Percentiles rank a stretch among this genome's conserved stretches.
Evolutionary conservation across 2,888 invertebrate genomes (phyloP).

Genomic region (Drosophila subquinaria): DNA sequence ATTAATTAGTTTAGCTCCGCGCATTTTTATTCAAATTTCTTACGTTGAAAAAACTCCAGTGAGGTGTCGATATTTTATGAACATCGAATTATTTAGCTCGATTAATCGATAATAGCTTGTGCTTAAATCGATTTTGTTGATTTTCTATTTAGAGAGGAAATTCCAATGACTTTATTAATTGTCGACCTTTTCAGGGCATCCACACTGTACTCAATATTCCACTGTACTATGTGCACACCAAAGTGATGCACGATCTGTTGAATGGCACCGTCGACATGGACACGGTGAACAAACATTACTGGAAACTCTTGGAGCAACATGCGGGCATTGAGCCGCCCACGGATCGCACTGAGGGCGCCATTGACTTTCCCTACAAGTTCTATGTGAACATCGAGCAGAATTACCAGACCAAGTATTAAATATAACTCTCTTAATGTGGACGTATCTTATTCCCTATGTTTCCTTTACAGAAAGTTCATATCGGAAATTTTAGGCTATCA

Average conservation of each 20-base stretch:
- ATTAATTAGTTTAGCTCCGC: too few relatives aligned
- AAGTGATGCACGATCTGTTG: conserved; percentile 90
- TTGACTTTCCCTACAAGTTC: conserved; percentile 92
- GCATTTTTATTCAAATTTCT: too few relatives aligned
- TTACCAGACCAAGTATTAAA: conserved; percentile 80
- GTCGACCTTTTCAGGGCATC: conserved; percentile 86
- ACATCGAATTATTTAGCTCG: too few relatives aligned
- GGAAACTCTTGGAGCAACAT: conserved; percentile 88
- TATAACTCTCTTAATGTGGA: background rate
- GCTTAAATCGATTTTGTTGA: too few relatives aligned
- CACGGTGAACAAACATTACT: conserved; percentile 89
- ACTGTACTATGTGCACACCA: conserved; percentile 89
- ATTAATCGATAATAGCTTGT: too few relatives aligned
- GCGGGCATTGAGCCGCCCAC: conserved; percentile 90
- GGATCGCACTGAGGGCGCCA: conserved; percentile 88
- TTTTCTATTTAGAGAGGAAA: too few relatives aligned
- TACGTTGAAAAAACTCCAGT: too few relatives aligned
- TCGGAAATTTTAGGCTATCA: conserved; percentile 93
- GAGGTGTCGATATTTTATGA: too few relatives aligned
- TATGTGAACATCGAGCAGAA: conserved; percentile 86
- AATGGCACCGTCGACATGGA: conserved; percentile 87
- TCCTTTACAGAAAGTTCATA: conserved; percentile 89
- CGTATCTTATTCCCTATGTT: background rate
- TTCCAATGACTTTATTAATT: background rate
- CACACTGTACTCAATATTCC: conserved; percentile 91